Percentiles rank a stretch among this genome's conserved stretches.
Evolutionary conservation across 2,797 vertebrate species (phyloP).

Genomic region (Sebastiscus tertius): DNA sequence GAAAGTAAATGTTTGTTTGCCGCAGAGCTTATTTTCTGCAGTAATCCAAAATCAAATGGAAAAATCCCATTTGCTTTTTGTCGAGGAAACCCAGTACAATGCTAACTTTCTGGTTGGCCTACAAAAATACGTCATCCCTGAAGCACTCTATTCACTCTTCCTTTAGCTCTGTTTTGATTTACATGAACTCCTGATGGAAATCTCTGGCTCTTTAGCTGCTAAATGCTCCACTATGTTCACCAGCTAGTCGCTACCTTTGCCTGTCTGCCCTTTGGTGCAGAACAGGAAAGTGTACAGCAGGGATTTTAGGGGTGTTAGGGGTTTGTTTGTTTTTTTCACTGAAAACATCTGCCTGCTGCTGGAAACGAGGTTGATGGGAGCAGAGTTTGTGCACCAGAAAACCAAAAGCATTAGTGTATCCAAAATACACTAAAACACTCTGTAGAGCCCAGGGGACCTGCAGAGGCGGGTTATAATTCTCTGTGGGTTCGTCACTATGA

Average conservation of each 20-base stretch:
- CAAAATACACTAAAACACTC: neutral
- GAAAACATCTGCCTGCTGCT: neutral
- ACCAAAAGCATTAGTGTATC: neutral
- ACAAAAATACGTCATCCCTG: too few relatives aligned
- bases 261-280: neutral
- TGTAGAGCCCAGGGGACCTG: neutral
- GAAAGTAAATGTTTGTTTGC: too few relatives aligned
- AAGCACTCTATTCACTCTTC: neutral
- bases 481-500: neutral
- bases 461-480: neutral
- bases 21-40: too few relatives aligned
- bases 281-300: neutral
- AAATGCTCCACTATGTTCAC: neutral
- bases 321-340: neutral
- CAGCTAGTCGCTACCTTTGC: neutral
- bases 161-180: neutral
- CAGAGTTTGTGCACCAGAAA: neutral
- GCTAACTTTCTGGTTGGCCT: too few relatives aligned
- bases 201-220: neutral
- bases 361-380: neutral
- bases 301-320: neutral
- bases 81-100: rapidly evolving
- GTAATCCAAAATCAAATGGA: too few relatives aligned
- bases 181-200: neutral
- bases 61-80: too few relatives aligned